Base-by-base conservation (phyloP, 92 coral and sea anemone genomes). In the Virgularia gustaviana region DNA sequence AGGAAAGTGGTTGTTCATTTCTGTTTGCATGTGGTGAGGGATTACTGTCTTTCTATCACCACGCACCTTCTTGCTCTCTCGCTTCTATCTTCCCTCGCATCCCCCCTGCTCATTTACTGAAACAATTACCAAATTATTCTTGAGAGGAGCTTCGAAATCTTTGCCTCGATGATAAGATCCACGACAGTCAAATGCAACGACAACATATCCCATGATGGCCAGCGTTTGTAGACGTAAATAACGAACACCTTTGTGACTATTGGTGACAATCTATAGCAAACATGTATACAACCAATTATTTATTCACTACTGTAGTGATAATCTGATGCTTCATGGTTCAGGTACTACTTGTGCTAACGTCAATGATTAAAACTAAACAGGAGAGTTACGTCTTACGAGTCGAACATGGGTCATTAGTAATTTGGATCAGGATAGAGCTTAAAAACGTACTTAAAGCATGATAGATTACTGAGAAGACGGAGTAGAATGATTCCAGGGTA, bases 241-340 rank as follows among this genome's bases (percentile, higher is more conserved):
- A 25, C 96, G 98, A 36, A 76, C 80, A 24, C 98, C 98, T 66
- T 92, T 90, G 80, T 92, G 96, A 13, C 90, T 81, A 39, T 92
- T 89, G 61, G 92, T 89, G 19, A 87, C 98, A 36, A 92, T 79
- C 98, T 92, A n/a, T n/a, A n/a, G n/a, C n/a, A n/a, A n/a, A n/a
- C n/a, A n/a, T n/a, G n/a, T 49, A 18, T 22, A 27, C 56, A 7
- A 49, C 19, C 56, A 49, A 9, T n/a, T n/a, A n/a, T n/a, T n/a
- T n/a, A n/a, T n/a, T n/a, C n/a, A n/a, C n/a, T n/a, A n/a, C n/a
- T n/a, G n/a, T n/a, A n/a, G n/a, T n/a, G n/a, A n/a, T n/a, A n/a
- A n/a, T n/a, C n/a, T n/a, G n/a, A n/a, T n/a, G n/a, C n/a, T n/a
- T n/a, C n/a, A n/a, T n/a, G n/a, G n/a, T n/a, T n/a, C n/a, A n/a